Percentiles rank a stretch among this genome's conserved stretches.
Evolutionary conservation across 1,140 invertebrate species (phyloP).

Genomic region (Wasmannia auropunctata): DNA sequence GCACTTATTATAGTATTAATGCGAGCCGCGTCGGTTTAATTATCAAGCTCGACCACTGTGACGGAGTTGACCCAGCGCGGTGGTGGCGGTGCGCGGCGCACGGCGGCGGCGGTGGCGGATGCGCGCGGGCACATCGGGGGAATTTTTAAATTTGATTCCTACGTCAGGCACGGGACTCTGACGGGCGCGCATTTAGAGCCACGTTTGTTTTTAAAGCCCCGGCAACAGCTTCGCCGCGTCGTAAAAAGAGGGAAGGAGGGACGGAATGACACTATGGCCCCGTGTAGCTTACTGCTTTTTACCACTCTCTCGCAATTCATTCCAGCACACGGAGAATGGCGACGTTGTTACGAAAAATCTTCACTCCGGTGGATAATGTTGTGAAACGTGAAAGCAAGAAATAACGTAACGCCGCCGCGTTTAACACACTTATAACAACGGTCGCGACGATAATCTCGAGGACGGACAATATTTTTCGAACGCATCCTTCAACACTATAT

Average conservation of each 20-base stretch:
- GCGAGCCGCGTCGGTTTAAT: conserved; percentile 18
- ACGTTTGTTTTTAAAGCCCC: not conserved
- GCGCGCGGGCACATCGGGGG: not conserved
- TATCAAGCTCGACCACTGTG: conserved; percentile 26
- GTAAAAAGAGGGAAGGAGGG: not conserved
- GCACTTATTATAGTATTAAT: conserved; percentile 15
- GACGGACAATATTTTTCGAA: not conserved
- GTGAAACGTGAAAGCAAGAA: not conserved
- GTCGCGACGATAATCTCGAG: not conserved
- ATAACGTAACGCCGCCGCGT: not conserved
- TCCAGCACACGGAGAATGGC: not conserved
- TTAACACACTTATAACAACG: not conserved
- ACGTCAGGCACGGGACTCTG: not conserved
- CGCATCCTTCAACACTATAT: not conserved
- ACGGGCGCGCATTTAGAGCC: not conserved
- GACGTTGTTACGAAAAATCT: not conserved
- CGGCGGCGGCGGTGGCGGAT: no score
- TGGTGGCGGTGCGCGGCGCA: no score
- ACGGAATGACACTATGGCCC: not conserved
- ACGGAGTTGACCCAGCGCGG: not conserved
- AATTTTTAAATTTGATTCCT: conserved; percentile 47
- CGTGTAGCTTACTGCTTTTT: not conserved
- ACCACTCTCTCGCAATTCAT: conserved; percentile 10
- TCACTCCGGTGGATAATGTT: not conserved
- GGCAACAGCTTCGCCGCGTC: not conserved